Percentiles rank a stretch among this genome's conserved stretches.
Conservation (phyloP, 2,113 vertebrate genomes). For the Peromyscus californicus region DNA sequence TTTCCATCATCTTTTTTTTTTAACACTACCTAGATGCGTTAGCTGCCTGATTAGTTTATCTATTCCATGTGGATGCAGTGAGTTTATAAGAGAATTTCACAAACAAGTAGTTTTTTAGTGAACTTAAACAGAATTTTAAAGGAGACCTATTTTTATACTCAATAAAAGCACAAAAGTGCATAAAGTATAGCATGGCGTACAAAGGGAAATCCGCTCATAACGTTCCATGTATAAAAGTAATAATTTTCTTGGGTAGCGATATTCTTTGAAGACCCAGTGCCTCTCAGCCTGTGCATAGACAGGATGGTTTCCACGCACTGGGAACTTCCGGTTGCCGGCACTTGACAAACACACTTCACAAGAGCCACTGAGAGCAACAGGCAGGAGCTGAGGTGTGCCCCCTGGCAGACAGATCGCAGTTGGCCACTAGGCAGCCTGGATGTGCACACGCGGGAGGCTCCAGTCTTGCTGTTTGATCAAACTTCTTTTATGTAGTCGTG, state of each 20-base stretch:
- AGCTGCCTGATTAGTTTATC: constrained; percentile 90
- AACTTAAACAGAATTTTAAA: constrained; percentile 92
- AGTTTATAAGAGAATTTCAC: constrained; percentile 93
- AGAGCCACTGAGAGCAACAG: constrained; percentile 86
- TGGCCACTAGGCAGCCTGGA: constrained; percentile 81
- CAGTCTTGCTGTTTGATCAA: constrained; percentile 87
- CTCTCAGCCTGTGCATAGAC: constrained; percentile 89
- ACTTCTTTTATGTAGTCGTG: constrained; percentile 82
- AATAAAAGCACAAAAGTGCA: constrained; percentile 92
- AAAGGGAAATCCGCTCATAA: constrained; percentile 89
- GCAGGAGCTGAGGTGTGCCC: constrained; percentile 83
- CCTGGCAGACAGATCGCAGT: constrained; percentile 80
- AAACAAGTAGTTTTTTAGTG: constrained; percentile 93
- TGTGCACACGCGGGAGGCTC: constrained; percentile 85
- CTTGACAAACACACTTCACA: constrained; percentile 85
- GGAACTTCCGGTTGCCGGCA: constrained; percentile 85
- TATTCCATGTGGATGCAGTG: constrained; percentile 91
- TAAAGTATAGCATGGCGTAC: constrained; percentile 91
- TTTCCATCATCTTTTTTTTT: constrained; percentile 80
- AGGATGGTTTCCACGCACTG: constrained; percentile 85
- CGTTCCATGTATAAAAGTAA: constrained; percentile 91
- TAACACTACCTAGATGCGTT: constrained; percentile 90
- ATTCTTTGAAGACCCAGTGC: constrained; percentile 86
- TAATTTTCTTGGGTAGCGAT: constrained; percentile 88
- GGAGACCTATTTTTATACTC: constrained; percentile 92